phyloP scores from a whole-genome alignment of 2,113 vertebrate genomes.

The Colius striatus region DNA sequence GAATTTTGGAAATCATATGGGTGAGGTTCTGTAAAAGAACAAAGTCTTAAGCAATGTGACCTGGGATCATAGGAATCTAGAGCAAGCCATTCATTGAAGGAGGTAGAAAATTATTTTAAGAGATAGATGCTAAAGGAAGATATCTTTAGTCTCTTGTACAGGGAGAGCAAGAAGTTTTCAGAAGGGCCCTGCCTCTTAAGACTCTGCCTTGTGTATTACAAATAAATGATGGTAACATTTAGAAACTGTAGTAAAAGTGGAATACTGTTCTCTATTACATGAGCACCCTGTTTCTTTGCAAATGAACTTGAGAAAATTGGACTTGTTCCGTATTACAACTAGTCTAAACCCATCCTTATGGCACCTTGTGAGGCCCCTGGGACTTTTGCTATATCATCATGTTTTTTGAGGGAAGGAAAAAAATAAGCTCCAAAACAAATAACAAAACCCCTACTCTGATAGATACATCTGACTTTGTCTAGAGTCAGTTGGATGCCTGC shows the following conservation, averaged over 20 bases:
- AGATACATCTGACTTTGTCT: neutral
- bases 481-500: neutral
- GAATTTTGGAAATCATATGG: neutral
- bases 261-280: neutral
- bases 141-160: neutral
- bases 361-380: neutral
- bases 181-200: neutral
- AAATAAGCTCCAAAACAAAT: neutral
- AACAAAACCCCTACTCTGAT: neutral
- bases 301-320: neutral
- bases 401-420: neutral
- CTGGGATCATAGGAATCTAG: neutral
- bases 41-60: neutral
- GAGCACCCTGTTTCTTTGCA: neutral
- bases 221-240: neutral
- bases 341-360: neutral
- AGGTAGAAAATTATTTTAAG: neutral
- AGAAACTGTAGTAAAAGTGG: neutral
- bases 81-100: neutral
- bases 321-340: accelerated
- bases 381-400: neutral
- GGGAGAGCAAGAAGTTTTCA: neutral
- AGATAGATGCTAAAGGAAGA: neutral
- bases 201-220: neutral
- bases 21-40: neutral